Evolutionary conservation across 2,113 vertebrate genomes (phyloP).

Genomic region (Cryptomyrus ogoouensis): DNA sequence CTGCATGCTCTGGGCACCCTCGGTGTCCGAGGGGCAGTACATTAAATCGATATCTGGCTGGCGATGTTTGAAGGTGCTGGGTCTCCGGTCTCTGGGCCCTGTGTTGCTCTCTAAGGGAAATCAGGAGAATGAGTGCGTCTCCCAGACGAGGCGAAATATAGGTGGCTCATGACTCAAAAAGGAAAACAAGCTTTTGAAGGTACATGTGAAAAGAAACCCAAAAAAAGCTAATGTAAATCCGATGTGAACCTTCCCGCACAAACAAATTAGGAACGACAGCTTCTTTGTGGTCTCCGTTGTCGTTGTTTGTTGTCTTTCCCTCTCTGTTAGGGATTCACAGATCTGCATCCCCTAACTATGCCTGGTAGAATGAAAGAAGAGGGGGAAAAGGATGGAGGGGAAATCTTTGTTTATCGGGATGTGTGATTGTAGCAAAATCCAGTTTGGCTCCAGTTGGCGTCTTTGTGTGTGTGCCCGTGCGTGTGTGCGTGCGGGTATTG

Average conservation of each 20-base stretch:
- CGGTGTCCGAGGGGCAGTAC: not conserved
- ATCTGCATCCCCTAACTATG: conserved; percentile 39
- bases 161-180: not conserved
- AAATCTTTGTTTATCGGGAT: conserved; percentile 39
- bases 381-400: conserved; percentile 9
- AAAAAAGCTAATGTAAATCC: conserved; percentile 32
- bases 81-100: not conserved
- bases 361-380: conserved; percentile 28
- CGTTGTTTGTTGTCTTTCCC: conserved; percentile 24
- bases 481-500: conserved; percentile 37
- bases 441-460: conserved; percentile 49
- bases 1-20: not conserved
- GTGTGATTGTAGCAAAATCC: conserved; percentile 45
- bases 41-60: not conserved
- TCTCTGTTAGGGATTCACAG: conserved; percentile 26
- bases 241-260: conserved; percentile 38
- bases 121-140: not conserved
- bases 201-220: not conserved
- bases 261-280: conserved; percentile 38
- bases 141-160: not conserved
- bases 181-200: conserved; percentile 3
- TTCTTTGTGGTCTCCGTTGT: conserved; percentile 26
- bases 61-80: not conserved
- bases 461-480: conserved; percentile 25
- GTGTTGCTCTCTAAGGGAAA: not conserved